Base-by-base conservation (phyloP, 2,113 vertebrate genomes). In the Cercopithecus mona region DNA sequence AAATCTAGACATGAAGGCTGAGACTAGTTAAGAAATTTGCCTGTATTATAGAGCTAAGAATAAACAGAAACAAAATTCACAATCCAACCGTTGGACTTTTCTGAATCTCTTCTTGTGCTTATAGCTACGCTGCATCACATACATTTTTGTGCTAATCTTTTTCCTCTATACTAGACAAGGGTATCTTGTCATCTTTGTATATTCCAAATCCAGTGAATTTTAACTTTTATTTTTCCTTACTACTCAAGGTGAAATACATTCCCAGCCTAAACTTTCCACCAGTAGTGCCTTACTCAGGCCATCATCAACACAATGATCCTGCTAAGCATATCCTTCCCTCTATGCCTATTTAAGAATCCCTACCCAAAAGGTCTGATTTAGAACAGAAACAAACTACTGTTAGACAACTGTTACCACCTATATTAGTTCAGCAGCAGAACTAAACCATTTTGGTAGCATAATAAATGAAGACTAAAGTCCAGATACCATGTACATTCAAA, bases 161-260 rank as follows among this genome's bases (percentile, higher is more conserved):
- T 88, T 27, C 76, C 16, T 87, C 18, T 45, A 35, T 14, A 85
- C 4, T 66, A 82, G 23, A 81, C 45, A 68, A 94, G 57, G 20
- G 3, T 75, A 52, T 14, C 48, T 84, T 81, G 32, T 84, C n/a
- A 59, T 52, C 4, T 76, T 68, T 86, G 35, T 48, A 66, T 79
- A 95, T 83, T 87, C 11, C 84, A 96, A 96, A 80, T 76, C 30
- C 52, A 61, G 23, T 43, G 55, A 88, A 93, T 80, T 91, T 94
- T 70, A 88, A 50, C 40, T 38, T 76, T 83, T 76, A 88, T 25
- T 14, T 32, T 96, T 30, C 70, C 57, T 78, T 17, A 90, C 27
- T 52, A 72, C 30, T 88, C 64, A 94, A 84, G 38, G 23, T 55
- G 12, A 95, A 94, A 88, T 43, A 84, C 7, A 88, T 84, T 89